A percentile compares a stretch with the other conserved stretches of the same genome.
Evolutionary conservation across 2,797 vertebrate species (phyloP).

Genomic region (Parauchenoglanis ngamensis): DNA sequence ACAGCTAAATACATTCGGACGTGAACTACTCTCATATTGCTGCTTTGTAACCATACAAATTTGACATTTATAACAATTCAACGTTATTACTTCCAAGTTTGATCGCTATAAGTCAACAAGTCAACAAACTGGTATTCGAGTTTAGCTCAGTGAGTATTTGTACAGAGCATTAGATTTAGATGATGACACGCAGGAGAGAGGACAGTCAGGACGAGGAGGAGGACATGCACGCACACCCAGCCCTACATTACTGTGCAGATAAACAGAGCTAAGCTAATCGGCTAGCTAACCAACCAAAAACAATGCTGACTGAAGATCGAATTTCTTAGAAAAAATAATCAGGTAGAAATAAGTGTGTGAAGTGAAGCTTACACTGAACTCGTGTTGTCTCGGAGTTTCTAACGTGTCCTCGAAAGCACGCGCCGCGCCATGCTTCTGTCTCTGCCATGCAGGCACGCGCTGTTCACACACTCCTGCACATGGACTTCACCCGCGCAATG

Average conservation of each 20-base stretch:
- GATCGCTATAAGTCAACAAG: background rate
- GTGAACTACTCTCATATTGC: background rate
- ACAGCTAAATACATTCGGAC: background rate
- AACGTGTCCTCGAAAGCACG: background rate
- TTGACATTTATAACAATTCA: background rate
- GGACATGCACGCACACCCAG: background rate
- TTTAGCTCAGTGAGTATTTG: background rate
- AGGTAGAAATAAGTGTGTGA: background rate
- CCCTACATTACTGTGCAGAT: background rate
- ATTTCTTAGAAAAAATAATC: background rate
- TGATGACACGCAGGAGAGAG: background rate
- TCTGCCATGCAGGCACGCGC: slow-evolving; percentile 9
- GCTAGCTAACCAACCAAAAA: background rate
- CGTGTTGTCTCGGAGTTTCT: background rate
- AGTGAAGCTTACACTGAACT: slow-evolving; percentile 24
- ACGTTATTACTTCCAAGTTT: background rate
- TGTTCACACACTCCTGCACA: slow-evolving; percentile 20
- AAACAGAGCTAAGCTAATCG: slow-evolving; percentile 3
- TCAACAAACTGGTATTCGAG: background rate
- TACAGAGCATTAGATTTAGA: background rate
- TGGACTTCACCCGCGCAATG: slow-evolving; percentile 30
- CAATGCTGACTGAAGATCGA: no score
- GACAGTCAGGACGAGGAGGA: background rate
- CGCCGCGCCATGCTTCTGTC: slow-evolving; percentile 12
- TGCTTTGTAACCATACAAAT: background rate